phyloP scores from a whole-genome alignment of 1,140 invertebrate genomes.

The Nylanderia fulva region DNA sequence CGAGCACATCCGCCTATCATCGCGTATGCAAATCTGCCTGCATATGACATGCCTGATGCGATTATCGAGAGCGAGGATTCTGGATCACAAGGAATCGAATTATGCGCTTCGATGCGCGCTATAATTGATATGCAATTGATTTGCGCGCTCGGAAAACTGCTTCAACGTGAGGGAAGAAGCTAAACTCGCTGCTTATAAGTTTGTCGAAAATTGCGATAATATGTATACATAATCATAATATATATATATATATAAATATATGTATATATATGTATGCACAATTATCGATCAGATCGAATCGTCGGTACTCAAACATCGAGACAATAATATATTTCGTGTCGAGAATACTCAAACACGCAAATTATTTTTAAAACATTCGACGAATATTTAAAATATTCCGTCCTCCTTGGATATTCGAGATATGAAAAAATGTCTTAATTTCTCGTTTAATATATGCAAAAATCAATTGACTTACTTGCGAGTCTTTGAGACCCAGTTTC shows the following conservation, averaged over 20 bases:
- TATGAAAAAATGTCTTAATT: neutral
- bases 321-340: neutral
- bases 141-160: slow-evolving; percentile 4
- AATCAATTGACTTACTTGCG: slow-evolving; percentile 90
- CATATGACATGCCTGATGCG: slow-evolving; percentile 67
- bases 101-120: slow-evolving; percentile 42
- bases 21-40: slow-evolving; percentile 67
- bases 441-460: neutral
- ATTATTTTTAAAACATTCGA: neutral
- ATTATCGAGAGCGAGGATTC: slow-evolving; percentile 68
- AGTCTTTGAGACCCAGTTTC: slow-evolving; percentile 97
- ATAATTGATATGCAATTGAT: slow-evolving; percentile 58
- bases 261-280: neutral
- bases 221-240: neutral
- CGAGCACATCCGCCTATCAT: slow-evolving; percentile 63
- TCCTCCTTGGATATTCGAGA: no score
- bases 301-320: neutral
- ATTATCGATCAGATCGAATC: neutral
- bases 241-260: no score
- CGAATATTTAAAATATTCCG: neutral
- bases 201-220: neutral
- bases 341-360: neutral
- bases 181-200: slow-evolving; percentile 7
- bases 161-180: neutral
- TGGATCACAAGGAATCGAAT: slow-evolving; percentile 41